Base-by-base conservation (phyloP, 2,797 vertebrate species). In the Cephalopachus bancanus region DNA sequence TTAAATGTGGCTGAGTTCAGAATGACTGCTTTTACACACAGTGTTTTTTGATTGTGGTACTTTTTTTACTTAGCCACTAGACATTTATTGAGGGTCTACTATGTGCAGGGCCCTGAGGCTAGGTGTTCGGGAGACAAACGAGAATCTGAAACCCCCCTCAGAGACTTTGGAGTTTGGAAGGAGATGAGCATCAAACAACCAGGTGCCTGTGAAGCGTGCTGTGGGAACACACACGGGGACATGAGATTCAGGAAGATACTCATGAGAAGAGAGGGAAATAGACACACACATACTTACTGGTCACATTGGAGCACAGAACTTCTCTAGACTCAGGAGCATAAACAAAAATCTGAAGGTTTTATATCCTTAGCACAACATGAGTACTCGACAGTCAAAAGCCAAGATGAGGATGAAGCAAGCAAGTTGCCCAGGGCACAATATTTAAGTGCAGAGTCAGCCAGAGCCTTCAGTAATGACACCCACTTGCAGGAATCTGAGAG, bases 161-260 rank as follows among this genome's bases (percentile, higher is more conserved):
- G 76, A 88, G 80, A 26, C 62, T 80, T 62, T 37, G 33, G 89
- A 81, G 83, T 96, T 83, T 89, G 49, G 90, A 96, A 37, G 49
- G 9, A 71, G 12, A 37, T 53, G 19, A 16, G 1, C 22, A 60
- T 62, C 37, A 81, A 49, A 74, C 16, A 65, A 71, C 51, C 26
- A 92, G 28, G 4, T 20, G 10, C 49, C 37, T 53, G 1, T 53
- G 33, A 22, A 69, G 44, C 75, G 49, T 19, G 10, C n/a, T 53
- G 26, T 24, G 10, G 14, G 30, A 16, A 9, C 17, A 10, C 17
- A 60, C 22, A 26, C 53, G 24, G 22, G 16, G 22, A 0, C 9
- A 10, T 10, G 0, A 1, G 30, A 22, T 16, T 44, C 37, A 37
- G n/a, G 28, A 87, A 17, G 51, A 95, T 30, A 72, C 4, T 28